Conservation (phyloP, 2,888 invertebrate species). For the Criorhina ranunculi region DNA sequence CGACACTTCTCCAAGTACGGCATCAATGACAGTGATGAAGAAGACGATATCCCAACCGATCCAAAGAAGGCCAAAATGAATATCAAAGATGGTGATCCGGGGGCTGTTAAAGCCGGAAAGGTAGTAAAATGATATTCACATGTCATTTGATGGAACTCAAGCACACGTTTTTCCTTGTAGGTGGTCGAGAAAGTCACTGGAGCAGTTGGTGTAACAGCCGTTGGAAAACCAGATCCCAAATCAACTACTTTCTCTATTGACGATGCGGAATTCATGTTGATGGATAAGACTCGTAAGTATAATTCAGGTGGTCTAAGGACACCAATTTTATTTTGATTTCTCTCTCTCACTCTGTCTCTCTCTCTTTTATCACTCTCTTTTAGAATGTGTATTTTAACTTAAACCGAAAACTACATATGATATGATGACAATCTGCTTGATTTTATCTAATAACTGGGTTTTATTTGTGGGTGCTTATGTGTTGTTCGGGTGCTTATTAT, state of each 20-base stretch:
- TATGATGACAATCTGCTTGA: constrained; percentile 34
- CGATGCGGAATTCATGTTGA: constrained; percentile 80
- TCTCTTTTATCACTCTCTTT: constrained; percentile 23
- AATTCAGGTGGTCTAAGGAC: constrained; percentile 52
- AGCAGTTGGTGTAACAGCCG: constrained; percentile 38
- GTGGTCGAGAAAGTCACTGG: constrained; percentile 39
- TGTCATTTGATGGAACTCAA: not conserved
- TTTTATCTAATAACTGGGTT: constrained; percentile 27
- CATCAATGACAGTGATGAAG: constrained; percentile 94
- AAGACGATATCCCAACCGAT: constrained; percentile 87
- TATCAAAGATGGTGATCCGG: constrained; percentile 54
- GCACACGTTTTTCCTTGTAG: not conserved
- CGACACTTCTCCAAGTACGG: constrained; percentile 98
- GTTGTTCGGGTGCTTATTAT: constrained; percentile 27
- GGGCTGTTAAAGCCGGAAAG: constrained; percentile 53
- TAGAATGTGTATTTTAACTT: constrained; percentile 50
- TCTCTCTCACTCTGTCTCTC: not conserved
- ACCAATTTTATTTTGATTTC: not conserved
- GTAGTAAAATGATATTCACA: not conserved
- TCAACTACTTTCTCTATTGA: constrained; percentile 71
- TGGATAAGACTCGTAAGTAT: constrained; percentile 82
- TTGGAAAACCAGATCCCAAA: constrained; percentile 79
- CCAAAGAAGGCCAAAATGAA: constrained; percentile 83
- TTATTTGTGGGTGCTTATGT: constrained; percentile 29
- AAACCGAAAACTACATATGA: constrained; percentile 8